Evolutionary conservation across 2,113 vertebrate species (phyloP).

Genomic region (Falcunculus frontatus): DNA sequence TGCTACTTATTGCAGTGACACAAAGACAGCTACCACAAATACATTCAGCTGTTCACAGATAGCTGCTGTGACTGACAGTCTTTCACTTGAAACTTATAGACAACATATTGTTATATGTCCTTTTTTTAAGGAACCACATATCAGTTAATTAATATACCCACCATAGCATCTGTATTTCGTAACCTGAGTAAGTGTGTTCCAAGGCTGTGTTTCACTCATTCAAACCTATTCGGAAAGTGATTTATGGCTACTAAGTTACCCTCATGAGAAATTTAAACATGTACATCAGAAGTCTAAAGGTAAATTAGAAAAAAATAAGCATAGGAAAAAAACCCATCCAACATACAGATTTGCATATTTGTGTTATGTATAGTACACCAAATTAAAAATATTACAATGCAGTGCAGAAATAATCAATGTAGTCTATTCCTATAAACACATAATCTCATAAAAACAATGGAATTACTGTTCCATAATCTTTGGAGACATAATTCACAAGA

Average conservation of each 20-base stretch:
- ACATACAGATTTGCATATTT: background rate
- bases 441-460: background rate
- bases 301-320: background rate
- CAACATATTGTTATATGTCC: background rate
- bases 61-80: background rate
- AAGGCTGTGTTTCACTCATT: background rate
- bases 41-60: background rate
- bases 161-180: background rate
- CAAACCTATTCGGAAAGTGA: background rate
- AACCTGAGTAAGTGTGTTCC: background rate
- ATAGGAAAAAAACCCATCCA: background rate
- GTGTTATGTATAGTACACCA: background rate
- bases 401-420: background rate
- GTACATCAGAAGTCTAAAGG: background rate
- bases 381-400: background rate
- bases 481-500: background rate
- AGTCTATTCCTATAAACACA: background rate
- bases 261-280: background rate
- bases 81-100: background rate
- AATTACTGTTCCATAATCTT: background rate
- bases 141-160: background rate
- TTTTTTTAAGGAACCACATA: background rate
- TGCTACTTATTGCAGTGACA: background rate
- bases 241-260: background rate
- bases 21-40: background rate